phyloP scores from a whole-genome alignment of 2,888 invertebrate genomes.

The Blera fallax region DNA sequence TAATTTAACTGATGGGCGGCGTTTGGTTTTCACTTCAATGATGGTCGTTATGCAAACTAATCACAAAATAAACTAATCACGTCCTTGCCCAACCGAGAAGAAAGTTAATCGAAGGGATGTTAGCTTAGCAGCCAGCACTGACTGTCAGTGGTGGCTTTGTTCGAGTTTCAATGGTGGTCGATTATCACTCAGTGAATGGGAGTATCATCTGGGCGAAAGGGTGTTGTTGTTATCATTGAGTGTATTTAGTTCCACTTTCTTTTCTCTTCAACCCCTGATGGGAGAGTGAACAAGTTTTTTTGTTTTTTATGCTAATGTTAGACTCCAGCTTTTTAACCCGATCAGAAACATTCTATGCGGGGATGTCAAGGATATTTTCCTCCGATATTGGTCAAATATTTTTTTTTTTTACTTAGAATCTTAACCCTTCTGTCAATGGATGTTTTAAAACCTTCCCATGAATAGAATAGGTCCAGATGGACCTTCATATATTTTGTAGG shows the following conservation, averaged over 20 bases:
- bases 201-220: not conserved
- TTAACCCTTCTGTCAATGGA: too few species aligned
- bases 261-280: not conserved
- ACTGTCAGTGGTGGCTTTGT: not conserved
- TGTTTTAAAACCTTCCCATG: too few species aligned
- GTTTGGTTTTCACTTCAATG: slow-evolving; percentile 44
- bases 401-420: too few species aligned
- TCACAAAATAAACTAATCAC: slow-evolving; percentile 57
- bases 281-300: not conserved
- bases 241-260: not conserved
- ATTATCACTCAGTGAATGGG: not conserved
- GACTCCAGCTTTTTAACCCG: not conserved
- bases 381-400: too few species aligned
- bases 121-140: not conserved
- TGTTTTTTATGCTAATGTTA: not conserved
- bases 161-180: not conserved
- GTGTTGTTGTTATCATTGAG: not conserved
- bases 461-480: too few species aligned
- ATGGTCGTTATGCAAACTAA: slow-evolving; percentile 39
- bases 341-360: too few species aligned
- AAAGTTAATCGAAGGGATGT: not conserved
- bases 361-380: too few species aligned
- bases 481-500: too few species aligned
- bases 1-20: slow-evolving; percentile 36
- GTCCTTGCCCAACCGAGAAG: not conserved